phyloP scores from a whole-genome alignment of 2,797 vertebrate species.

The Acipenser ruthenus region DNA sequence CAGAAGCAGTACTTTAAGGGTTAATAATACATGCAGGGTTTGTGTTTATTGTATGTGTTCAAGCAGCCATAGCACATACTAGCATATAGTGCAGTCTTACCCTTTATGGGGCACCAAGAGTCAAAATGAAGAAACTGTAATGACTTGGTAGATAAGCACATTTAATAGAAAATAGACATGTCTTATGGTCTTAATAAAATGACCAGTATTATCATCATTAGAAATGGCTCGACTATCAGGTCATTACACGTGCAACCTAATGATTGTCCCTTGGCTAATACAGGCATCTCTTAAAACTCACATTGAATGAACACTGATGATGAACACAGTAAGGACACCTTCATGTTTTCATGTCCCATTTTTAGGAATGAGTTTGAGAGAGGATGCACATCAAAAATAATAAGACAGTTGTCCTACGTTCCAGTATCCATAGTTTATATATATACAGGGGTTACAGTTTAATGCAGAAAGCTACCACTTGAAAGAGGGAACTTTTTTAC shows the following conservation, averaged over 20 bases:
- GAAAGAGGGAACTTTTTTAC: too few relatives aligned
- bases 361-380: too few relatives aligned
- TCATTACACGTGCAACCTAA: conserved; percentile 48
- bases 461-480: too few relatives aligned
- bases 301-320: background rate
- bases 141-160: conserved; percentile 35
- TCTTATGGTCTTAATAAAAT: conserved; percentile 22
- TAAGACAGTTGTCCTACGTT: too few relatives aligned
- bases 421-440: too few relatives aligned
- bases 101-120: conserved; percentile 46
- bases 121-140: conserved; percentile 51
- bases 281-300: conserved; percentile 14
- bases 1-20: conserved; percentile 81
- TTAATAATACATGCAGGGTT: conserved; percentile 80
- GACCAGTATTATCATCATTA: background rate
- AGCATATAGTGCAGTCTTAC: conserved; percentile 56
- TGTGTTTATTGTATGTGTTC: conserved; percentile 49
- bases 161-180: conserved; percentile 17
- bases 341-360: too few relatives aligned
- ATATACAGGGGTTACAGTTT: too few relatives aligned
- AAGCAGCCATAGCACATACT: conserved; percentile 68
- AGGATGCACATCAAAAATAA: too few relatives aligned
- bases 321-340: too few relatives aligned
- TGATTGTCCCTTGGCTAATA: background rate
- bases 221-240: conserved; percentile 24